Conservation (phyloP, 2,797 vertebrate species). For the Xerus rutilus region DNA sequence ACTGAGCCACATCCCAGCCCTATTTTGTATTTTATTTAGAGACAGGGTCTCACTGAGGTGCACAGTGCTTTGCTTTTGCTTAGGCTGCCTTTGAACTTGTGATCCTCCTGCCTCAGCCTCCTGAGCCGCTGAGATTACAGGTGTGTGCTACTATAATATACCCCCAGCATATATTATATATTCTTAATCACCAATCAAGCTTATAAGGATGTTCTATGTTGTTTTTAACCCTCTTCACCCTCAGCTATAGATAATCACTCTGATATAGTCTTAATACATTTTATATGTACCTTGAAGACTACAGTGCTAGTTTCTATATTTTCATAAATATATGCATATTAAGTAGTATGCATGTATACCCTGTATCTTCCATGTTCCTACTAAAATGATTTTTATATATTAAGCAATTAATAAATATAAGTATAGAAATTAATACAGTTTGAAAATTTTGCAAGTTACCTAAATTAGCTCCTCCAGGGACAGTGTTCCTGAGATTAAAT, state of each 20-base stretch:
- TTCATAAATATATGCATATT: not conserved
- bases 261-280: not conserved
- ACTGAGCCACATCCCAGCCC: too few relatives aligned
- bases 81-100: too few relatives aligned
- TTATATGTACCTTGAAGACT: not conserved
- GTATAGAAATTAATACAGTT: not conserved
- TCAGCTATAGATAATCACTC: not conserved
- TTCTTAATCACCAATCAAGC: not conserved
- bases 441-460: not conserved
- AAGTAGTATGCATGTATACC: not conserved
- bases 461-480: not conserved
- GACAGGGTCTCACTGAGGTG: too few relatives aligned
- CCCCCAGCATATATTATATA: too few relatives aligned
- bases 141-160: too few relatives aligned
- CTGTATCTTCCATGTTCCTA: not conserved
- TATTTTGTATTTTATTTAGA: too few relatives aligned
- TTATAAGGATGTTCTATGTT: not conserved
- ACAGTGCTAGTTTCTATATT: not conserved
- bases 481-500: not conserved
- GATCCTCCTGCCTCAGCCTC: too few relatives aligned
- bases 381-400: not conserved
- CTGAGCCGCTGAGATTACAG: too few relatives aligned
- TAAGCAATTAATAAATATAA: slow-evolving; percentile 30
- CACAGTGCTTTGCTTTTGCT: too few relatives aligned
- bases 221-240: not conserved